Conservation (phyloP, 2,113 vertebrate genomes). For the Acrocephalus kingi region DNA sequence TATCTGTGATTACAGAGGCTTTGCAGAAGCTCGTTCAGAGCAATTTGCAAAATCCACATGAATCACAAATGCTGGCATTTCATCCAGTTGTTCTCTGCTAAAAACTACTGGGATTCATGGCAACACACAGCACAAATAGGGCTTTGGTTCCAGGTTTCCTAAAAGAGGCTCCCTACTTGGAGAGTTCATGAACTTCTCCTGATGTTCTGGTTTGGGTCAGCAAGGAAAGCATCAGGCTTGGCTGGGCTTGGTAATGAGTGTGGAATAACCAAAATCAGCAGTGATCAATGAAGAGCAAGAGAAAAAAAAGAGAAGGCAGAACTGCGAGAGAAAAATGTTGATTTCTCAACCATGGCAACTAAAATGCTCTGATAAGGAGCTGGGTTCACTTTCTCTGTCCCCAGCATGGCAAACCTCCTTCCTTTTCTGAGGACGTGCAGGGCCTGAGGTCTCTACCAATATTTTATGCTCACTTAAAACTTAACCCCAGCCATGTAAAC, state of each 20-base stretch:
- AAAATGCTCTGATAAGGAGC: background rate
- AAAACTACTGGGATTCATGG: background rate
- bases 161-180: background rate
- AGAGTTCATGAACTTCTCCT: background rate
- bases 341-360: background rate
- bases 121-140: background rate
- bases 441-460: background rate
- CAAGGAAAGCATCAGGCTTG: background rate
- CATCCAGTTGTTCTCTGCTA: background rate
- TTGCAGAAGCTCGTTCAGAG: background rate
- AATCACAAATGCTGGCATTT: background rate
- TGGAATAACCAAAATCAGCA: background rate
- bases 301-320: background rate
- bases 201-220: background rate
- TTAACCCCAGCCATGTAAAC: constrained; percentile 21
- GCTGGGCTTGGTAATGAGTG: background rate
- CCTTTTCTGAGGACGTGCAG: background rate
- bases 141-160: background rate
- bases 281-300: background rate
- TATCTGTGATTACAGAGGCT: background rate
- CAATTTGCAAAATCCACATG: background rate
- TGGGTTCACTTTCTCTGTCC: background rate
- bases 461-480: constrained; percentile 36
- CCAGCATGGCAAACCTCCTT: background rate
- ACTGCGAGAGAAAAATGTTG: background rate